Percentiles rank a stretch among this genome's conserved stretches.
These are phyloP conservation scores for Lepidonotus clava DNA, from an alignment of 2,888 invertebrate genomes.

Conservation along the genomic window DNA sequence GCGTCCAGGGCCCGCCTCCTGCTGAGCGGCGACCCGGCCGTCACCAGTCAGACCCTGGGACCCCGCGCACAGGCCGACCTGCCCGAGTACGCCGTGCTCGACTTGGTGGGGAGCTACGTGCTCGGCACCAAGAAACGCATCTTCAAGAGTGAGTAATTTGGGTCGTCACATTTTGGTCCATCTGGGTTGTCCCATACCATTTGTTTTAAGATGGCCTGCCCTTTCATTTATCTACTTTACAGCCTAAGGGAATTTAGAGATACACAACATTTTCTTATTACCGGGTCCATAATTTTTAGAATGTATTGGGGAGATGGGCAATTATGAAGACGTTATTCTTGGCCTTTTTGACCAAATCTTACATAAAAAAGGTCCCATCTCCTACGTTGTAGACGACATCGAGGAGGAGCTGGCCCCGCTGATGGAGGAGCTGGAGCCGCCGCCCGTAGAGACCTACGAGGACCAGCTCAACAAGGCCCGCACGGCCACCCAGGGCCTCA, in stretches of 20 bases:
- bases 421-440: constrained; percentile 76
- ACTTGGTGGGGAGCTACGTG: constrained; percentile 76
- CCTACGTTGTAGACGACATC: constrained; percentile 79
- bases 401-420: constrained; percentile 79
- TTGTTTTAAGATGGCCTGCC: no score
- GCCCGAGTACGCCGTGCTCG: constrained; percentile 77
- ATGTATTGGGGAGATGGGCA: no score
- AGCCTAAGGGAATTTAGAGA: no score
- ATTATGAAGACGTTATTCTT: no score
- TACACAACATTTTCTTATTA: no score
- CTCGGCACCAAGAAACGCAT: constrained; percentile 78
- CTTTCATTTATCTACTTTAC: no score
- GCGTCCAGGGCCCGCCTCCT: constrained; percentile 72
- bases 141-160: constrained; percentile 78
- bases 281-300: no score
- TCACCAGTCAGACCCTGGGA: constrained; percentile 69
- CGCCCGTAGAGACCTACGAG: constrained; percentile 75
- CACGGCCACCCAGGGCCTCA: constrained; percentile 71
- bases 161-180: no score
- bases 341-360: no score
- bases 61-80: constrained; percentile 67
- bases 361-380: no score
- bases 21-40: constrained; percentile 72
- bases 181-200: no score
- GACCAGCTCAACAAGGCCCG: constrained; percentile 74